Evolutionary conservation across 2,113 vertebrate genomes (phyloP).

Genomic region (Gnathonemus longibarbis): DNA sequence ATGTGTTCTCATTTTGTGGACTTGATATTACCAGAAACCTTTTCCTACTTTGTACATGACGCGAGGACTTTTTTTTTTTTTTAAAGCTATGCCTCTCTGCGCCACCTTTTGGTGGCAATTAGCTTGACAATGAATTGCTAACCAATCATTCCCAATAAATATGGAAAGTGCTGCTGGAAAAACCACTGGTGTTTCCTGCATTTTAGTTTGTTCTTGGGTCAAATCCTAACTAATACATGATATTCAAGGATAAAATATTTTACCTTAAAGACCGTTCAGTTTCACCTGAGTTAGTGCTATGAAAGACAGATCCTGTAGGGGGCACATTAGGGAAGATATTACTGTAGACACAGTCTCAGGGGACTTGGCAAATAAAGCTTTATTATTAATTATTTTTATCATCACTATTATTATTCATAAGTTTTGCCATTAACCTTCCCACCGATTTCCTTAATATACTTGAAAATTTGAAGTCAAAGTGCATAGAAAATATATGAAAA

Average conservation of each 20-base stretch:
- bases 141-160: conserved; percentile 86
- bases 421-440: not conserved
- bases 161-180: conserved; percentile 78
- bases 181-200: conserved; percentile 1
- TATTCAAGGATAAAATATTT: not conserved
- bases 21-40: not conserved
- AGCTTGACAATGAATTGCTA: conserved; percentile 59
- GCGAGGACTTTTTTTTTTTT: not conserved
- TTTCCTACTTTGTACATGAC: not conserved
- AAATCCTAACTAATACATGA: not conserved
- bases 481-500: not conserved
- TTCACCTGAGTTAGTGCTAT: not conserved
- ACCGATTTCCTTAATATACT: not conserved
- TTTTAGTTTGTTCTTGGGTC: not conserved
- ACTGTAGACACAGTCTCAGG: not conserved
- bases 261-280: not conserved
- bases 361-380: not conserved
- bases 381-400: not conserved
- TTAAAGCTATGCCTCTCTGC: not conserved
- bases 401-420: not conserved
- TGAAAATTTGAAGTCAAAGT: not conserved
- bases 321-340: not conserved
- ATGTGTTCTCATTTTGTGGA: not conserved
- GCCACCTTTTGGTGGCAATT: not conserved
- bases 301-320: not conserved